These are phyloP conservation scores for Cantharis rufa DNA, from an alignment of 2,888 invertebrate species.

Conservation along the genomic window DNA sequence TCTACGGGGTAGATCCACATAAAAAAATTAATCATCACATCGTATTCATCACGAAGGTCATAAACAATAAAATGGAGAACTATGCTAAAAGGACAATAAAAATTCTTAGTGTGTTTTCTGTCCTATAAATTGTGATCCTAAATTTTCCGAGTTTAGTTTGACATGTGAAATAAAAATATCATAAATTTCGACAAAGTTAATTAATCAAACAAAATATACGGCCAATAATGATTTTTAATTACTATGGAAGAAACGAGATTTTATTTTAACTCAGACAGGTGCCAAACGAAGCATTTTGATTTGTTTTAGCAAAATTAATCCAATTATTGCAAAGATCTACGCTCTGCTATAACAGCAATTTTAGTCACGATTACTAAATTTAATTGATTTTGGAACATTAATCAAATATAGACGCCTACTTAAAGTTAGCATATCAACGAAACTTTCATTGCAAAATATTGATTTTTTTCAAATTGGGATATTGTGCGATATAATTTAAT, in stretches of 20 bases:
- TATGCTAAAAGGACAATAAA: neutral
- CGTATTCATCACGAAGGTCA: neutral
- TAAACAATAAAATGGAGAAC: neutral
- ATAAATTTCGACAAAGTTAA: neutral
- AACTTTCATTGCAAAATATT: neutral
- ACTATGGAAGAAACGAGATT: neutral
- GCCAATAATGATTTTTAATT: neutral
- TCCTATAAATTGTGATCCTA: neutral
- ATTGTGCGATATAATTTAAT: neutral
- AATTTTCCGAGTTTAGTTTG: neutral
- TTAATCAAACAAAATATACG: neutral
- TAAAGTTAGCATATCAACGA: neutral
- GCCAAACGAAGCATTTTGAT: slow-evolving; percentile 14
- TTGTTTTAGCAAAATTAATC: slow-evolving; percentile 10
- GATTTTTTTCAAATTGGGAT: neutral
- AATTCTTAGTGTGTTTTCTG: neutral
- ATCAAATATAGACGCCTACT: neutral
- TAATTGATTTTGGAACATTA: slow-evolving; percentile 6
- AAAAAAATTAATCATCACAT: neutral
- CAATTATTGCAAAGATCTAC: neutral
- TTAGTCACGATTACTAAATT: slow-evolving; percentile 4
- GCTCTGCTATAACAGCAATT: neutral
- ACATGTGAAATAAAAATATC: neutral
- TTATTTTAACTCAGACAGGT: slow-evolving; percentile 8
- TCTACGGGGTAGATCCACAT: neutral